phyloP scores from a whole-genome alignment of 92 coral and sea anemone species.

The Umimayanthus kanabou region DNA sequence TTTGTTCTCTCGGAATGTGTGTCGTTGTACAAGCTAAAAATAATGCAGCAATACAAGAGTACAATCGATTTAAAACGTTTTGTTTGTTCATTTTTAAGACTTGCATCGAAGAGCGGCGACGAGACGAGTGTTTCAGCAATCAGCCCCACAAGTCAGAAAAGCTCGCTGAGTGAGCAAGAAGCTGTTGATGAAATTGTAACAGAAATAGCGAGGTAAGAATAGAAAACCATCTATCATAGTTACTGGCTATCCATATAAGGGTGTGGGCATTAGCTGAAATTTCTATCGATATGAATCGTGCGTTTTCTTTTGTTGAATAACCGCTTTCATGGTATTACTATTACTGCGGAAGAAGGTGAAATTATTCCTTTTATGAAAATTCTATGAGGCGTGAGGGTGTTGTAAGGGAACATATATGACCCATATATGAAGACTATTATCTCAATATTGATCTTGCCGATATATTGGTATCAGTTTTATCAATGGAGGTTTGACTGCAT shows the following conservation, averaged over 20 bases:
- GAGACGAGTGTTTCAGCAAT: conserved; percentile 25
- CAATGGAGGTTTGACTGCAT: too few species aligned
- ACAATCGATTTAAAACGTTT: not conserved
- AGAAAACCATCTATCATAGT: not conserved
- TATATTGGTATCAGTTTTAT: too few species aligned
- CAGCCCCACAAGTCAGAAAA: conserved; percentile 5
- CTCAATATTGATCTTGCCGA: not conserved
- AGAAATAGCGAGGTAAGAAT: conserved; percentile 60
- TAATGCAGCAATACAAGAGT: not conserved
- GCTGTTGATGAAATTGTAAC: conserved; percentile 74
- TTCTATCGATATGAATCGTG: not conserved
- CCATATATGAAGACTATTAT: too few species aligned
- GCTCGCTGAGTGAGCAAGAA: conserved; percentile 48
- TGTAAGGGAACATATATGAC: too few species aligned
- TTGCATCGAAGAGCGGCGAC: conserved; percentile 15
- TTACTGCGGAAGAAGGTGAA: conserved; percentile 1
- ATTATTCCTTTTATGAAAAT: not conserved
- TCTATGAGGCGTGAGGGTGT: not conserved
- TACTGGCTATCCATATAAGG: conserved; percentile 48
- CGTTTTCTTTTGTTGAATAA: not conserved
- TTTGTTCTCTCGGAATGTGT: not conserved
- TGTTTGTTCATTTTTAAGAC: conserved; percentile 12
- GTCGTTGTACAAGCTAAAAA: not conserved
- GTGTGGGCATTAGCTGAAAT: not conserved
- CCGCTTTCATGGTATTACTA: not conserved